Evolutionary conservation across 2,797 vertebrate species (phyloP).

Genomic region (Prunella strophiata): DNA sequence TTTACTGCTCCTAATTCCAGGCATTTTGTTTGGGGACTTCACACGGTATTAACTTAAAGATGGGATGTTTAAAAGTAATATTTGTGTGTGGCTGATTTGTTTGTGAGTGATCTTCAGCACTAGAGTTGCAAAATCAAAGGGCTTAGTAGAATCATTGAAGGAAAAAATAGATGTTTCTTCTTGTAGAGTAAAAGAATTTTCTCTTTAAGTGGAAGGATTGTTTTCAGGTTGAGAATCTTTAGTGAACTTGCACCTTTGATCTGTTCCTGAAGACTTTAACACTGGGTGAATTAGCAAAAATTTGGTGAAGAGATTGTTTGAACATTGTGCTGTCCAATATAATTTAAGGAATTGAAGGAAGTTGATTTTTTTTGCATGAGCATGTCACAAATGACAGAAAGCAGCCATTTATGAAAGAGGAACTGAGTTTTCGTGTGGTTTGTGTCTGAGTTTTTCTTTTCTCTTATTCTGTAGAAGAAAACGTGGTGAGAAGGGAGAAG

Average conservation of each 20-base stretch:
- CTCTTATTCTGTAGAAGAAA: slow-evolving; percentile 82
- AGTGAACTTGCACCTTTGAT: background rate
- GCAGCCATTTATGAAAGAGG: background rate
- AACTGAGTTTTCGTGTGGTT: background rate
- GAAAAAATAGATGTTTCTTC: background rate
- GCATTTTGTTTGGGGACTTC: background rate
- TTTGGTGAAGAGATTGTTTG: background rate
- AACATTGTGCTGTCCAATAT: background rate
- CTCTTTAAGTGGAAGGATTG: background rate
- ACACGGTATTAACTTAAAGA: background rate
- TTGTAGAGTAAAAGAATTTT: background rate
- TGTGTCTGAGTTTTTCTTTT: background rate
- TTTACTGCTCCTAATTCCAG: background rate
- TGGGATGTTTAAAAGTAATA: background rate
- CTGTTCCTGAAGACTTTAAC: background rate
- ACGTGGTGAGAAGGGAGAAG: slow-evolving; percentile 93
- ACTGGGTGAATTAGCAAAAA: background rate
- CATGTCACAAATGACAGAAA: background rate
- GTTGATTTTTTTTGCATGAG: background rate
- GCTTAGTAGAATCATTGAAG: background rate
- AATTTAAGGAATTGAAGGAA: background rate
- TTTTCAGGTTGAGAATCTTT: background rate
- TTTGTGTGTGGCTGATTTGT: background rate
- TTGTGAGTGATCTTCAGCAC: background rate
- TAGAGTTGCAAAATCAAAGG: background rate